Evolutionary conservation across 2,797 vertebrate species (phyloP), one percentile per base, ranked within the genome.

Genomic region (Centropyge bicolor): DNA sequence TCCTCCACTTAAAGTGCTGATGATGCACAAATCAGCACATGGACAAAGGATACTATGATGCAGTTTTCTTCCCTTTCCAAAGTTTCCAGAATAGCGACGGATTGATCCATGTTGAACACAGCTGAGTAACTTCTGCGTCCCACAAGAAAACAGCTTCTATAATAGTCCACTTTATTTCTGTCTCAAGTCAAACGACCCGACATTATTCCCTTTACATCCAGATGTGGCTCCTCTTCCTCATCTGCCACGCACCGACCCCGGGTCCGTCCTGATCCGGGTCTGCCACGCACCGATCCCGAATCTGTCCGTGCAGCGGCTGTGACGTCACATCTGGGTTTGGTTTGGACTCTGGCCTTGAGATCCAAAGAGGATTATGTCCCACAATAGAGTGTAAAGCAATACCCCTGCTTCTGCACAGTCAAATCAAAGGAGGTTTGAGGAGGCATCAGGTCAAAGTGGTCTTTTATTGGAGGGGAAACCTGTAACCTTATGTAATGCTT

Each of bases 71-170:
- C 94, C 4, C 59, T 83, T 6, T 84, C 87, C 86, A 99, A 92
- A 79, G 96, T 95, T 91, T 98, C 97, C 84, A 98, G 97, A 89
- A 99, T 96, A 0, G 96, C 97, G 48, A 96, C 94, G 24, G 98
- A 98, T 86, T 98, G 97, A 90, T 99, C 98, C 98, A 99, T 98
- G 4, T 62, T 49, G 67, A 59, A n/a, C 52, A 70, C 63, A 59
- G 52, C 52, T 70, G 22, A 16, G 27, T 67, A 38, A 49, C 40
- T 24, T 17, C 46, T 19, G 51, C 43, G 70, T 38, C 12, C 38
- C 22, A 9, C n/a, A 13, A 46, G 19, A 59, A 74, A 73, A 31
- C 3, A 49, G 22, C 38, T 31, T 31, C 27, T 31, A 31, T 31
- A 35, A 24, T 3, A 27, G 27, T 19, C 22, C 67, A 45, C 54